Percentiles rank a stretch among this genome's conserved stretches.
phyloP scores from a whole-genome alignment of 2,888 invertebrate species.

The Nasonovia ribisnigri region DNA sequence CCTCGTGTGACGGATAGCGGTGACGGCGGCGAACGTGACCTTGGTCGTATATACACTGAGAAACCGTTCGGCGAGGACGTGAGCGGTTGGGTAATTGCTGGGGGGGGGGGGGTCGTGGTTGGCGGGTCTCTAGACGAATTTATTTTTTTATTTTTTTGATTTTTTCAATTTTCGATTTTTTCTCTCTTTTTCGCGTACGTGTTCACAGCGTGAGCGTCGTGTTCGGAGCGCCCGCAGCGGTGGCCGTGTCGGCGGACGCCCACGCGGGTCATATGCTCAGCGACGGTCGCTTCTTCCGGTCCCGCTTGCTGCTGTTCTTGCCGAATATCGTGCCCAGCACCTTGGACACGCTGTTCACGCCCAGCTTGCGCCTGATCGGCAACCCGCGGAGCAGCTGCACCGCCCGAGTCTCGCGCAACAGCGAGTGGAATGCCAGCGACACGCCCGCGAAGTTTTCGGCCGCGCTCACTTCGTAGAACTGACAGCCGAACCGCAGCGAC shows the following conservation, averaged over 20 bases:
- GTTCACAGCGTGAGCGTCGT: conserved; percentile 55
- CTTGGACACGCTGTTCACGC: conserved; percentile 83
- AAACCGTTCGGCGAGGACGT: not conserved
- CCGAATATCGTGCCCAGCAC: conserved; percentile 85
- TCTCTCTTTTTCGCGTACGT: not conserved
- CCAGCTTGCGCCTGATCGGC: conserved; percentile 80
- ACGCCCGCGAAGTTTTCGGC: conserved; percentile 87
- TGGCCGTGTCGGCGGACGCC: conserved; percentile 47
- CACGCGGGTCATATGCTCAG: conserved; percentile 76
- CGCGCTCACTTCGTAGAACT: conserved; percentile 88
- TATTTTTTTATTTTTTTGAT: not conserved
- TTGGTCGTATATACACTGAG: not conserved
- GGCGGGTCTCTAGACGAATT: not conserved
- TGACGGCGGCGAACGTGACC: not conserved
- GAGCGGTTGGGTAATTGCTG: not conserved
- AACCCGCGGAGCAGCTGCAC: conserved; percentile 78
- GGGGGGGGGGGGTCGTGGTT: not conserved
- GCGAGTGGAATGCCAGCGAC: conserved; percentile 83
- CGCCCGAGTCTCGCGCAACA: conserved; percentile 82
- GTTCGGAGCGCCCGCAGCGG: conserved; percentile 28
- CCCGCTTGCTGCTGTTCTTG: conserved; percentile 79
- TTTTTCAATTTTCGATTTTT: not conserved
- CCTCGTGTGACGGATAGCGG: not conserved
- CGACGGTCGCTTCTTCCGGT: conserved; percentile 83
- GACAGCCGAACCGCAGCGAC: conserved; percentile 82